phyloP scores from a whole-genome alignment of 1,140 invertebrate species.

The Lepidurus packardi region DNA sequence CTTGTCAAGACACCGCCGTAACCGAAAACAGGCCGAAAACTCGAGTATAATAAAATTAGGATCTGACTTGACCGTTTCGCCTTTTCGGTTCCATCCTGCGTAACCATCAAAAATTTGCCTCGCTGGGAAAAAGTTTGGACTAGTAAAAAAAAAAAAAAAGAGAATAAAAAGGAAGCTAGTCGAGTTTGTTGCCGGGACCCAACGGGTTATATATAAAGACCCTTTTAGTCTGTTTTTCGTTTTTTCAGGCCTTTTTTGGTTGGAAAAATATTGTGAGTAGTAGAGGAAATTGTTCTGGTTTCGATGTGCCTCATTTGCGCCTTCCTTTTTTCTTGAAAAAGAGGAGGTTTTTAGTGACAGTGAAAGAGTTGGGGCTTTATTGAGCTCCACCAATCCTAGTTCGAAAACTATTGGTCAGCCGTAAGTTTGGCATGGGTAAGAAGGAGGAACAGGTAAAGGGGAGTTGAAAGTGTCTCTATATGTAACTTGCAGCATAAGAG shows the following conservation, averaged over 20 bases:
- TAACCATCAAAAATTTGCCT: neutral
- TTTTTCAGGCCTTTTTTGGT: neutral
- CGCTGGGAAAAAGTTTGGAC: neutral
- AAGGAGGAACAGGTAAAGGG: constrained; percentile 15
- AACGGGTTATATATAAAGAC: neutral
- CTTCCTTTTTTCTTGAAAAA: constrained; percentile 35
- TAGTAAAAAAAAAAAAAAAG: neutral
- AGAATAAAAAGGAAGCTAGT: neutral
- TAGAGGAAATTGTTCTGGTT: constrained; percentile 37
- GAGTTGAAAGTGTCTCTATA: constrained; percentile 10
- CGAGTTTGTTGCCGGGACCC: neutral
- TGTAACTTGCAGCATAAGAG: constrained; percentile 15
- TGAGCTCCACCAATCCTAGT: constrained; percentile 8
- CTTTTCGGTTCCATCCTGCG: neutral
- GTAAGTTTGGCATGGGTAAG: neutral
- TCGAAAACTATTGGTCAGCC: constrained; percentile 11
- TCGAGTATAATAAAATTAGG: neutral
- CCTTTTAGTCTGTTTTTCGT: neutral
- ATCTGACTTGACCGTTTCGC: neutral
- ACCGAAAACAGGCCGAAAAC: neutral
- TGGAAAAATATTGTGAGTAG: neutral
- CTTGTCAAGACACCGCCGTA: neutral
- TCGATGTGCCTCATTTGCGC: constrained; percentile 27
- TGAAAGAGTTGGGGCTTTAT: neutral
- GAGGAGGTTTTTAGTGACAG: neutral